Base-by-base conservation (phyloP, 2,113 vertebrate genomes). In the Xyrauchen texanus region DNA sequence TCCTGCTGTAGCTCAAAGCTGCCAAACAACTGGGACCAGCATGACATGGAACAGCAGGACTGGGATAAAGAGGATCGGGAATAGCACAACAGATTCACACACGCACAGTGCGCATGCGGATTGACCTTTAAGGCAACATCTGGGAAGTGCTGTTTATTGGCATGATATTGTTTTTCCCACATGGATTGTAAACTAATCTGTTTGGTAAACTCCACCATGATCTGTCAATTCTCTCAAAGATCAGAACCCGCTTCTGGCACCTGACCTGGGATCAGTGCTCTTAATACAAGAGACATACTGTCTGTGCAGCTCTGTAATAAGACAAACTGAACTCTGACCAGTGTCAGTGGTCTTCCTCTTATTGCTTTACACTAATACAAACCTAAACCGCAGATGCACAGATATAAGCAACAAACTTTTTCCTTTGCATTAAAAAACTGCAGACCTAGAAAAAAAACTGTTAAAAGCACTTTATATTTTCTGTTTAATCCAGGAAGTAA, bases 121-220 rank as follows among this genome's bases (percentile, higher is more conserved):
- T 53, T 81, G 80, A 82, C 80, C 80, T 82, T 82, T 82, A 70
- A 71, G 55, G 68, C 51, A 77, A 65, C 75, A 82, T 77, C 80
- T 82, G 80, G 61, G 61, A 60, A 1, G 49, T 13, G 45, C 66
- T 64, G 49, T 69, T 70, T 81, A 82, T 65, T 77, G 74, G 68
- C 75, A 9, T 52, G 74, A 57, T 68, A 60, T 64, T 77, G 52
- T 51, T 82, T 79, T 77, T 61, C 80, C 80, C 68, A 71, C 80
- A 64, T 77, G 74, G 74, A 69, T 71, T 70, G 45, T 34, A 57
- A 66, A 11, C 42, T 77, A 77, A 77, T 82, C 74, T 67, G 62
- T 65, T 71, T 51, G 73, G 60, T 65, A 79, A 79, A 79, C 77
- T 60, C 58, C 34, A 57, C 7, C 52, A 58, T 65, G 77, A 79